Evolutionary conservation across 2,113 vertebrate species (phyloP).

Genomic region (Oncorhynchus tshawytscha): DNA sequence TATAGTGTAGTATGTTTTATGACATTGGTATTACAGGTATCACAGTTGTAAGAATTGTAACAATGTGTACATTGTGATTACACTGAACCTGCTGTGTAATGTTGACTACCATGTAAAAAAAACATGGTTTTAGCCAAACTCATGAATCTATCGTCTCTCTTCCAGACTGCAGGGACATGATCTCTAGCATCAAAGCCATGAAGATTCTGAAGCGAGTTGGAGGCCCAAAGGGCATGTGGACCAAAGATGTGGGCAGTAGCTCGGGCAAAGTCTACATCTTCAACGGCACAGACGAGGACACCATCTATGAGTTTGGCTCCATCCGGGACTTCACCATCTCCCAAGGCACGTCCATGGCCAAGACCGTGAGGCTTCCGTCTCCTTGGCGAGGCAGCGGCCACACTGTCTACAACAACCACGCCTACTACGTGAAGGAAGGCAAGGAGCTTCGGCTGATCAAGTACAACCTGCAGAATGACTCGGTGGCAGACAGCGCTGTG

Average conservation of each 20-base stretch:
- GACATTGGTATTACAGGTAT: background rate
- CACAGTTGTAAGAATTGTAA: background rate
- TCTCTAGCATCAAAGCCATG: slow-evolving; percentile 91
- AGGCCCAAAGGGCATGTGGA: slow-evolving; percentile 85
- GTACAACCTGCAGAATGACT: slow-evolving; percentile 82
- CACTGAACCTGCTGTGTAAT: background rate
- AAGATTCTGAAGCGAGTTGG: slow-evolving; percentile 92
- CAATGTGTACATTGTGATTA: background rate
- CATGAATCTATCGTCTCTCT: background rate
- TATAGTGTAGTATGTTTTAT: background rate
- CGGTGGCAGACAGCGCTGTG: slow-evolving; percentile 83
- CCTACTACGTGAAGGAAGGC: slow-evolving; percentile 80
- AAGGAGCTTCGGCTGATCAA: slow-evolving; percentile 84
- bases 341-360: slow-evolving; percentile 77
- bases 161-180: slow-evolving; percentile 91
- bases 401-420: slow-evolving; percentile 79
- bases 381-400: slow-evolving; percentile 88
- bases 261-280: slow-evolving; percentile 88
- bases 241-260: slow-evolving; percentile 78
- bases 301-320: slow-evolving; percentile 81
- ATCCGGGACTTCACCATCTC: slow-evolving; percentile 86
- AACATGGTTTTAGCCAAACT: slow-evolving; percentile 2
- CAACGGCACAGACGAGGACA: slow-evolving; percentile 83
- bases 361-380: slow-evolving; percentile 79
- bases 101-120: background rate